Percentiles rank a stretch among this genome's conserved stretches.
phyloP scores from a whole-genome alignment of 2,888 invertebrate genomes.

The Oligia fasciuncula region DNA sequence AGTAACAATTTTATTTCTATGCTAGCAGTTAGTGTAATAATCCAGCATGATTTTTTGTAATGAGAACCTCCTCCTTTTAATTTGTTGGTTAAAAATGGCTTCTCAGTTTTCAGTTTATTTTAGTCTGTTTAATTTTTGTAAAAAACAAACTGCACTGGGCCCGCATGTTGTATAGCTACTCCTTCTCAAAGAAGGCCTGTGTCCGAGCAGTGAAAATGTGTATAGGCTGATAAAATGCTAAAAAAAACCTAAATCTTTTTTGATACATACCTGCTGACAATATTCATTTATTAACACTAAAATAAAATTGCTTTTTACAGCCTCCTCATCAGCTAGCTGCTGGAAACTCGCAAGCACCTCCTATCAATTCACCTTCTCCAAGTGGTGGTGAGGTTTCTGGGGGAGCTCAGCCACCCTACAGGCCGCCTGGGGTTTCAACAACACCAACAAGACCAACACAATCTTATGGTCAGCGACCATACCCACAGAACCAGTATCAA shows the following conservation, averaged over 20 bases:
- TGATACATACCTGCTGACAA: not conserved
- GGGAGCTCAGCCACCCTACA: slow-evolving; percentile 86
- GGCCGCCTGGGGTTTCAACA: slow-evolving; percentile 87
- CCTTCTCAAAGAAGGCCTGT: not conserved
- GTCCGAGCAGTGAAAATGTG: not conserved
- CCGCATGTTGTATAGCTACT: not conserved
- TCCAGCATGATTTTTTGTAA: not conserved
- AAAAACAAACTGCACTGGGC: not conserved
- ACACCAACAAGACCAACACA: slow-evolving; percentile 91
- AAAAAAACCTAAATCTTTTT: not conserved
- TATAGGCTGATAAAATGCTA: not conserved
- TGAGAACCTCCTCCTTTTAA: too few species aligned
- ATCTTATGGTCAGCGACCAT: slow-evolving; percentile 92
- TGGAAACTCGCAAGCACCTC: slow-evolving; percentile 86
- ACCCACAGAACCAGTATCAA: slow-evolving; percentile 92
- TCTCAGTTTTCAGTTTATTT: not conserved
- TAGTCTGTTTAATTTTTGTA: not conserved
- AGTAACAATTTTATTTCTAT: not conserved
- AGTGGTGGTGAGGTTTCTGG: slow-evolving; percentile 82
- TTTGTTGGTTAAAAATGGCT: not conserved
- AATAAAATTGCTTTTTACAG: slow-evolving; percentile 77
- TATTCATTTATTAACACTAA: not conserved
- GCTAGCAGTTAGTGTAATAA: not conserved
- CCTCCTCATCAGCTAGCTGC: slow-evolving; percentile 90
- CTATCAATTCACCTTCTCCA: slow-evolving; percentile 79